Evolutionary conservation across 2,797 vertebrate species (phyloP), one percentile per base, ranked within the genome.

Genomic region (Rhinophrynus dorsalis): DNA sequence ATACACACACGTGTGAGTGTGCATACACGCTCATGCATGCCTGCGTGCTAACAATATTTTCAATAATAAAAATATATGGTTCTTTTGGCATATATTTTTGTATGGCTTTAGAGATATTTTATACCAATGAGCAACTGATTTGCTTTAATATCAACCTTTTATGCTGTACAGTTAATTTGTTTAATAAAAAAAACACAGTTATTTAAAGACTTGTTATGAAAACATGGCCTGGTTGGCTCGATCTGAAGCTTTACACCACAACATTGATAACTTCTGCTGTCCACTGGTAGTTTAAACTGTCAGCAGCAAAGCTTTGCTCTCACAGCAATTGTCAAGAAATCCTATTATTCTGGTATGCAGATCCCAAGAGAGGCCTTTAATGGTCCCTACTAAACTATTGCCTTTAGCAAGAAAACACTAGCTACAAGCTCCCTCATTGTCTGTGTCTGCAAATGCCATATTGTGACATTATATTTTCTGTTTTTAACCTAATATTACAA

Each of bases 381-480:
- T 73, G 69, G 69, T 73, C 55, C 45, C 69, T 73, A 73, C 69
- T 73, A 66, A 73, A 73, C 69, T 73, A 66, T 73, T 66, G 61
- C 69, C 62, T 65, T 59, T 52, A 66, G 69, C 61, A 73, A 73
- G 61, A 66, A 65, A 59, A 73, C 69, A 66, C 54, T 73, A 60
- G 69, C 69, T 73, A 59, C 61, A 73, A 73, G 62, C 69, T 66
- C 44, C 69, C 69, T 73, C 45, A 38, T 66, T 58, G 42, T 59
- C 69, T 59, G 33, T 65, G 44, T 52, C 61, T 42, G 35, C 45
- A 59, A 66, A 52, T 73, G 61, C 61, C 62, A 73, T 66, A 73
- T 73, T 73, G 54, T 66, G 42, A 66, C 69, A 73, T 66, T 73
- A 66, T 50, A 27, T 33, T 66, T 66, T 44, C 45, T 51, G 55